A percentile compares a stretch with the other conserved stretches of the same genome.
Evolutionary conservation across 2,888 invertebrate species (phyloP).

Genomic region (Epinotia brunnichana): DNA sequence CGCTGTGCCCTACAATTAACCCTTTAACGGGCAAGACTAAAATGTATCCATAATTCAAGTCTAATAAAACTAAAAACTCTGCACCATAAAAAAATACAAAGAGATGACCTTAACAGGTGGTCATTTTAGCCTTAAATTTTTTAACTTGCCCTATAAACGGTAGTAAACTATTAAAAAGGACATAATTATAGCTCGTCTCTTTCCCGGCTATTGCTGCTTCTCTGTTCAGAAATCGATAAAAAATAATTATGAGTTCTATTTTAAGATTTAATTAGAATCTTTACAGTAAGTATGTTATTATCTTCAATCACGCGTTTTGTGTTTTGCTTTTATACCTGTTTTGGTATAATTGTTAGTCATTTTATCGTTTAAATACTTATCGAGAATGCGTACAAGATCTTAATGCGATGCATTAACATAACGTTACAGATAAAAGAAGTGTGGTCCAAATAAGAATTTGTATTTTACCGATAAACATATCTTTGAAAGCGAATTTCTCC

Average conservation of each 20-base stretch:
- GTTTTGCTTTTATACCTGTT: neutral
- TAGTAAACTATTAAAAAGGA: neutral
- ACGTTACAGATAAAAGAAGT: constrained; percentile 5
- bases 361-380: constrained; percentile 2
- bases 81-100: no score
- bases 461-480: constrained; percentile 18
- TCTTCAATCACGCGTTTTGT: neutral
- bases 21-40: no score
- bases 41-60: no score
- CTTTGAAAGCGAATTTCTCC: neutral
- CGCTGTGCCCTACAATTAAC: no score
- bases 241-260: constrained; percentile 14
- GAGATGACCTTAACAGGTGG: no score
- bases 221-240: neutral
- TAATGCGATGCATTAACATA: constrained; percentile 4
- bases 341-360: constrained; percentile 5
- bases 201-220: neutral
- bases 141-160: no score
- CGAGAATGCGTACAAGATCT: neutral
- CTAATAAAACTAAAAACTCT: no score
- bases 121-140: no score
- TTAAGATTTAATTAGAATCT: constrained; percentile 9
- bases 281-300: neutral
- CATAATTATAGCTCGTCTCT: neutral
- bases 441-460: constrained; percentile 1